Evolutionary conservation across 2,113 vertebrate species (phyloP), one percentile per base, ranked within the genome.

Genomic region (Pao palembangensis): DNA sequence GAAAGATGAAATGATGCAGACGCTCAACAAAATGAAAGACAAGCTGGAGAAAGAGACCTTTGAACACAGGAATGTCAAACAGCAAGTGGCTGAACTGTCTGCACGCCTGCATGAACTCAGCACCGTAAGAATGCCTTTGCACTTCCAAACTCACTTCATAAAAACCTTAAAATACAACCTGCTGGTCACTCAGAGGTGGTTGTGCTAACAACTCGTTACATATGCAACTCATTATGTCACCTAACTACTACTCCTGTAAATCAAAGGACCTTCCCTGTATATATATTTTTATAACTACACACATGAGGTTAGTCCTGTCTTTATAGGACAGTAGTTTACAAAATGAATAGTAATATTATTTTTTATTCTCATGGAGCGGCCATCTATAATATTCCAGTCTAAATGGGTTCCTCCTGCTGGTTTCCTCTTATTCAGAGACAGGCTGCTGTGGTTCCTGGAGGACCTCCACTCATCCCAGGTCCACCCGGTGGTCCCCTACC

Each of bases 1-100:
- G 91, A 98, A 98, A 70, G 98, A 99, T 16, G 96, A 98, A 80
- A 99, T 98, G 96, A 98, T 99, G 98, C 94, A 96, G 88, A 98
- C 98, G 0, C 91, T 99, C 76, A 99, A 96, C 84, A 98, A 98
- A 88, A 99, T 99, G 98, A 99, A 99, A 85, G 98, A 99, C 85
- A 99, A 99, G 71, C 92, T 99, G 67, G 96, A 99, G 67, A 97
- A 94, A 75, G 98, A 99, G 84, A 92, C 91, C 18, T 92, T 76
- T 0, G 98, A 99, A 87, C 93, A 98, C 83, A 96, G 94, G 83
- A 91, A 93, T 61, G 96, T 94, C 80, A 98, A 99, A 76, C 95
- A 98, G 87, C 96, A 98, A 78, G 94, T 96, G 88, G 87, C 89
- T 0, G 95, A 99, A 46, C 95, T 99, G 73, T 91, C 87, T 0